Percentiles rank a stretch among this genome's conserved stretches.
phyloP scores from a whole-genome alignment of 2,888 invertebrate genomes.

The Eubasilissa splendida region DNA sequence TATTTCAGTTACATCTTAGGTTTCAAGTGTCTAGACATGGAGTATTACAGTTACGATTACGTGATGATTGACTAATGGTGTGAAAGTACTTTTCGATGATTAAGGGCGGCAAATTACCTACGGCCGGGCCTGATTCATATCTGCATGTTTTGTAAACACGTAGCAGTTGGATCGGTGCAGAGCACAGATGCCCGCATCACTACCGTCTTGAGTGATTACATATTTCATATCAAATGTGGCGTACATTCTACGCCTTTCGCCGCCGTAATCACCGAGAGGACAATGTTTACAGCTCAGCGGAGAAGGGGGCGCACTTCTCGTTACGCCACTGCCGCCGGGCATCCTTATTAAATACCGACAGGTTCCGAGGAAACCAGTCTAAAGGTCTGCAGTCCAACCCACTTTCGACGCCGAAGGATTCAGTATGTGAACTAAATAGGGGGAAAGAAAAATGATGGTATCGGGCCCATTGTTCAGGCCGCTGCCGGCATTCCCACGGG shows the following conservation, averaged over 20 bases:
- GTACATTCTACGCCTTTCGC: conserved; percentile 35
- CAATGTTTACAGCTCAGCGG: neutral
- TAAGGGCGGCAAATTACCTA: no score
- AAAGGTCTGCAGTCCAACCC: conserved; percentile 47
- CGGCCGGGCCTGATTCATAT: no score
- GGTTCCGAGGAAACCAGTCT: conserved; percentile 54
- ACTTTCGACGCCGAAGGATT: conserved; percentile 51
- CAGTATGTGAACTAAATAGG: conserved; percentile 18
- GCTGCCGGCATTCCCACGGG: conserved; percentile 31
- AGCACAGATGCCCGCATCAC: neutral
- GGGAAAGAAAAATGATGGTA: conserved; percentile 1
- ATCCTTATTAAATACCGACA: conserved; percentile 47
- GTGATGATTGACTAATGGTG: no score
- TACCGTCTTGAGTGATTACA: conserved; percentile 24
- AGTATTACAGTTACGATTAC: no score
- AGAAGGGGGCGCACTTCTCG: neutral
- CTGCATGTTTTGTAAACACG: neutral
- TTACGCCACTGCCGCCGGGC: conserved; percentile 49
- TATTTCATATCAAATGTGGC: neutral
- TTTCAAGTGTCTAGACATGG: no score
- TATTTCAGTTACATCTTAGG: no score
- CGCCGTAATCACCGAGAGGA: conserved; percentile 5
- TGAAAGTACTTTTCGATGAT: no score
- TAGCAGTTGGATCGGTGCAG: no score
- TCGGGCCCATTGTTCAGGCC: conserved; percentile 9